Conservation (phyloP, 2,113 vertebrate genomes). For the Erythrolamprus reginae region DNA sequence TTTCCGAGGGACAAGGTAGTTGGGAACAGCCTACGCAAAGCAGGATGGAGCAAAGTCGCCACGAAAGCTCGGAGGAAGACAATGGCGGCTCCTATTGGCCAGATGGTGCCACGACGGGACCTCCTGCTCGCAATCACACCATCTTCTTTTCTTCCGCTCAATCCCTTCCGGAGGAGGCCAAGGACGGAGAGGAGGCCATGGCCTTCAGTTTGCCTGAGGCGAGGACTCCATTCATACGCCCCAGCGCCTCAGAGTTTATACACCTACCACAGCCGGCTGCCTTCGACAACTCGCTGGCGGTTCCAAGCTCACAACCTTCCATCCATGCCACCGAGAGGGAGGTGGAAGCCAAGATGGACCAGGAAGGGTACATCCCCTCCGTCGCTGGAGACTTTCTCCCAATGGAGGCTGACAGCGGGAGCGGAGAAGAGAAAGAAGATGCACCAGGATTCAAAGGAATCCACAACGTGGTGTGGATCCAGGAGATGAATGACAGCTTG, state of each 20-base stretch:
- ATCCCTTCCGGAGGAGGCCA: not conserved
- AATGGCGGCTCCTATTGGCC: too few species aligned
- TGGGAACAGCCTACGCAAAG: not conserved
- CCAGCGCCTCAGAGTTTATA: not conserved
- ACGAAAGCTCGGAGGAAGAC: not conserved
- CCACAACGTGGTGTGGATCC: constrained; percentile 13
- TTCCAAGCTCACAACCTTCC: not conserved
- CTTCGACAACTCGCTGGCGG: too few species aligned
- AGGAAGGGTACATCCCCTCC: not conserved
- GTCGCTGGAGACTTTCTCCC: not conserved
- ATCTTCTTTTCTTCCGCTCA: not conserved
- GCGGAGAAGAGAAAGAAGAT: constrained; percentile 25
- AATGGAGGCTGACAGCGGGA: constrained; percentile 29
- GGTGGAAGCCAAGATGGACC: not conserved
- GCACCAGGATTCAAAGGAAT: not conserved
- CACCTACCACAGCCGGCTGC: not conserved
- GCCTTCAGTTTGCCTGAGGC: not conserved
- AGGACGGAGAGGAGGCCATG: not conserved
- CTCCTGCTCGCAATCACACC: not conserved
- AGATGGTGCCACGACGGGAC: not conserved
- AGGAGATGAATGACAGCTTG: not conserved
- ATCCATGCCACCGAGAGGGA: not conserved
- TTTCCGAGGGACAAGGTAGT: not conserved
- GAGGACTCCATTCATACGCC: not conserved
- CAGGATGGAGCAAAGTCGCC: not conserved